Evolutionary conservation across 2,888 invertebrate species (phyloP), one percentile per base, ranked within the genome.

Genomic region (Plagodis dolabraria): DNA sequence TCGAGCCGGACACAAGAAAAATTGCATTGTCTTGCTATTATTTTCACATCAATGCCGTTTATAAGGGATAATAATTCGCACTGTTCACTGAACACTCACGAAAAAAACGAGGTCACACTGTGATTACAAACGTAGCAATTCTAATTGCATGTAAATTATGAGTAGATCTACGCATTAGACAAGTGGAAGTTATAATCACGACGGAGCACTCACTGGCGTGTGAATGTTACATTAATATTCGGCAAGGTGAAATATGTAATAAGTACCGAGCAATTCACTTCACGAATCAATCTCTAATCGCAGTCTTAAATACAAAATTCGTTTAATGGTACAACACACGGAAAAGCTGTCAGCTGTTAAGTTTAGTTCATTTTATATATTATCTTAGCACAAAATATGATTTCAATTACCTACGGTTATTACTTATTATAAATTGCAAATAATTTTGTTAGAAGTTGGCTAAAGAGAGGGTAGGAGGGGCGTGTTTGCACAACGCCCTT

Each of bases 401-500:
- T 22, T 22, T 22, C 22, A 22, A 22, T 22, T 22, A 22, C 22
- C 22, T 22, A 22, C 22, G 4, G 4, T 22, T 4, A 22, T 22
- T n/a, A n/a, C n/a, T n/a, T n/a, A n/a, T n/a, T n/a, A n/a, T n/a
- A n/a, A n/a, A n/a, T 22, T 22, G 22, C 22, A 22, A 4, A 22
- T 22, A 22, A 22, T 22, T 22, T 22, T 22, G 22, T 1, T 22
- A 22, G 1, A 22, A 22, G 10, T 10, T 40, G 40, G 5, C 6
- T 40, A 10, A 0, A 36, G 40, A 40, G 40, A 40, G 40, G 40
- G 40, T 33, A n/a, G 49, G 58, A 42, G 34, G 0, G 47, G 48
- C n/a, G 55, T 40, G 55, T 74, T 80, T 77, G 68, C 79, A 72
- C 74, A 78, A 77, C 69, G 71, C 71, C 79, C 81, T 81, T 80